Base-by-base conservation (phyloP, 2,888 invertebrate genomes). In the Drosophila demipolita region DNA sequence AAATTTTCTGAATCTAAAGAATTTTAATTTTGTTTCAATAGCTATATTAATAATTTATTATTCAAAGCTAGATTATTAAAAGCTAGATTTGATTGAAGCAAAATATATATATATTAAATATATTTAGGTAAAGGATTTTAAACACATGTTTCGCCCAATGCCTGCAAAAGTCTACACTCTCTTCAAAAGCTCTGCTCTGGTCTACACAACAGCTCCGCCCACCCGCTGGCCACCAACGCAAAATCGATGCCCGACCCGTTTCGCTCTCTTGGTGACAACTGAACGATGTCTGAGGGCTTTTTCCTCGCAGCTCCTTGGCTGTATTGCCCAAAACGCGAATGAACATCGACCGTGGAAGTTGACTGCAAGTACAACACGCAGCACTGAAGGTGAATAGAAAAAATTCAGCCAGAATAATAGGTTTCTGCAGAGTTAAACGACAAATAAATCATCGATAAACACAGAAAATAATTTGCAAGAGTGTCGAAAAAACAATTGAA, bases 321-420 rank as follows among this genome's bases (percentile, higher is more conserved):
- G 81, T 84, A 79, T 78, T 77, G 82, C 77, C 89, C 91, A 92
- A 91, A 91, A 91, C 91, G 91, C 91, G 92, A 91, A 91, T 91
- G 92, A 92, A 91, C 91, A 92, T 92, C 92, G 91, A 90, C 92
- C 92, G 92, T 91, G 91, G 91, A 90, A 92, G 91, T 92, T 91
- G 92, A 86, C 87, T 91, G 83, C 90, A 84, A 87, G 72, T 87
- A 83, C 82, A 73, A 82, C 85, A 81, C 90, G 88, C 92, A 88
- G 90, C 87, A 85, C 84, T 87, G 78, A 89, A 86, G 83, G 91
- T 88, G 90, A 88, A 83, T 81, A 73, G 58, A 55, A 64, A 55
- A 71, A 79, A 71, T 33, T 71, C 71, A 62, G 65, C 70, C 60
- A 71, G 65, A 64, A 33, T 65, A 53, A 45, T 66, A 71, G 54